These are phyloP conservation scores for Volucella inflata DNA, from an alignment of 2,888 invertebrate genomes.

Conservation along the genomic window DNA sequence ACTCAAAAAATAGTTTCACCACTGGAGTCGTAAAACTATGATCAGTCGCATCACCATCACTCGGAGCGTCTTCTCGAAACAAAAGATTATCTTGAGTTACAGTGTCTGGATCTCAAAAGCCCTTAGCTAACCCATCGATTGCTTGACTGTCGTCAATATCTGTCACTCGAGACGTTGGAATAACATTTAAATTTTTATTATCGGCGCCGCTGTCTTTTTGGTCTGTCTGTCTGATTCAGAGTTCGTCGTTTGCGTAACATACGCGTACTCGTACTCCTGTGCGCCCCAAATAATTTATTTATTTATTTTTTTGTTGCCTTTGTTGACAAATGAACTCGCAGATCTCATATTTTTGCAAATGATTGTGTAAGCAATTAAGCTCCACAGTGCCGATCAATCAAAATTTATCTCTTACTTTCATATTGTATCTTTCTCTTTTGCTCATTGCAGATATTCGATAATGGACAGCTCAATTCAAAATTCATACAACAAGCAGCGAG, in stretches of 20 bases:
- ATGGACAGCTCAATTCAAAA: constrained; percentile 70
- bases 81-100: constrained; percentile 15
- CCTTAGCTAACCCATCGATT: constrained; percentile 23
- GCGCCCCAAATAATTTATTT: constrained; percentile 21
- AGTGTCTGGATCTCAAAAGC: constrained; percentile 24
- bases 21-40: constrained; percentile 46
- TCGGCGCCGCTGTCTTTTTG: constrained; percentile 26
- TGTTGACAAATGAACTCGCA: constrained; percentile 55
- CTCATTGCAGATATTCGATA: constrained; percentile 59
- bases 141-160: constrained; percentile 7
- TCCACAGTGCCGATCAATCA: constrained; percentile 57
- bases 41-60: constrained; percentile 6
- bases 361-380: constrained; percentile 54
- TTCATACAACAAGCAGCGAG: constrained; percentile 78
- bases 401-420: constrained; percentile 62
- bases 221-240: neutral
- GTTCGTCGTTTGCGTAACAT: constrained; percentile 18
- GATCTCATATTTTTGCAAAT: constrained; percentile 25
- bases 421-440: constrained; percentile 37
- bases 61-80: constrained; percentile 5
- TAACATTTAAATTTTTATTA: constrained; percentile 39
- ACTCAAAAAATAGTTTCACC: constrained; percentile 46
- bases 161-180: constrained; percentile 36
- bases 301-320: constrained; percentile 1
- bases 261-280: neutral